These are phyloP conservation scores for Lanistes nyassanus DNA, from an alignment of 1,140 invertebrate species.

Conservation along the genomic window DNA sequence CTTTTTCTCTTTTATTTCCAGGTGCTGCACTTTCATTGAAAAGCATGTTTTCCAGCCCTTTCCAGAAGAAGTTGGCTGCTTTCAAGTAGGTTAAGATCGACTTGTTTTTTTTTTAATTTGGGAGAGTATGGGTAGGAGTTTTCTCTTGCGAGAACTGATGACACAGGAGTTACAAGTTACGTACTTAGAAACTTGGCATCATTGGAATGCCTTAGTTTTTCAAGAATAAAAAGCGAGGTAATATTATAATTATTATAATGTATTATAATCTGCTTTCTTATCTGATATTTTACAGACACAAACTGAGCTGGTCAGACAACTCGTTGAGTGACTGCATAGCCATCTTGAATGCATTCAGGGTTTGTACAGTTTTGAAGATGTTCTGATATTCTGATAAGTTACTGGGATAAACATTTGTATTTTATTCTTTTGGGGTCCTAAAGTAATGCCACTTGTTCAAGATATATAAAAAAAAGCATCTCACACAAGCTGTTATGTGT, in stretches of 20 bases:
- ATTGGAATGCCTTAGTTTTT: background rate
- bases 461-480: background rate
- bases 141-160: background rate
- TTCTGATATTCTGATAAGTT: background rate
- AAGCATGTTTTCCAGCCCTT: slow-evolving; percentile 82
- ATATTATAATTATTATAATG: too few relatives aligned
- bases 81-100: slow-evolving; percentile 73
- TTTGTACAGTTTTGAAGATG: slow-evolving; percentile 58
- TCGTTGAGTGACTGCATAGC: slow-evolving; percentile 88
- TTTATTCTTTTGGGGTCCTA: background rate
- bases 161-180: background rate
- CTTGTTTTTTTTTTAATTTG: background rate
- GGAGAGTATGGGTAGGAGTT: too few relatives aligned
- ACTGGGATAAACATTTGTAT: background rate
- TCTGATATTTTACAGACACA: slow-evolving; percentile 64
- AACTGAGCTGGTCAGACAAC: slow-evolving; percentile 82
- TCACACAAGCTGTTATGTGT: background rate
- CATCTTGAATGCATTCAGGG: slow-evolving; percentile 82
- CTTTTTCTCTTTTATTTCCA: slow-evolving; percentile 67
- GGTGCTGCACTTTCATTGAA: slow-evolving; percentile 84
- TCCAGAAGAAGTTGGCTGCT: slow-evolving; percentile 76
- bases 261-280: background rate
- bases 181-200: background rate
- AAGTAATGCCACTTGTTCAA: background rate
- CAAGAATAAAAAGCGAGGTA: background rate